Evolutionary conservation across 2,888 invertebrate genomes (phyloP), one percentile per base, ranked within the genome.

Genomic region (Lycaena phlaeas): DNA sequence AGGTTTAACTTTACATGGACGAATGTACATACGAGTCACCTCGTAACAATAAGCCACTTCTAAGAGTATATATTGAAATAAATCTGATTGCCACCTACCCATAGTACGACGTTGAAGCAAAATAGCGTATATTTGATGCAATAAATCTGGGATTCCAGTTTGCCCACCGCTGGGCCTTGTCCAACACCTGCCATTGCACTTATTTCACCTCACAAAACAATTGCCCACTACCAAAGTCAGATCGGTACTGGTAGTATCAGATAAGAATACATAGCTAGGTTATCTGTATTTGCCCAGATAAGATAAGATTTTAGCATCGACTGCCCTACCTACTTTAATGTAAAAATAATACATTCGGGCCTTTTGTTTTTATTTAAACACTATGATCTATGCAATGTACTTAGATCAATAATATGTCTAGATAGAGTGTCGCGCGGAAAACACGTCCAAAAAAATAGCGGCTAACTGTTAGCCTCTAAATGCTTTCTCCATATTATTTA

Each of bases 41-140:
- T n/a, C n/a, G n/a, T n/a, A n/a, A n/a, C n/a, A n/a, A n/a, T n/a
- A n/a, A n/a, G n/a, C n/a, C n/a, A n/a, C n/a, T n/a, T n/a, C n/a
- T n/a, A n/a, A n/a, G n/a, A n/a, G n/a, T n/a, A n/a, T n/a, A n/a
- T n/a, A n/a, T n/a, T n/a, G n/a, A n/a, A n/a, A n/a, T n/a, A n/a
- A n/a, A n/a, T n/a, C n/a, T n/a, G n/a, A n/a, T n/a, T n/a, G n/a
- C n/a, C 11, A 88, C 92, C 88, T 68, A 93, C 93, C 92, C 92
- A 92, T 57, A 91, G 75, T 38, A 94, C 86, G 38, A 92, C 88
- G 67, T 94, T 94, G 71, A 92, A 89, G 61, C 92, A 93, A 59
- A 94, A 90, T 49, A 95, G 77, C 34, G 91, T 90, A 72, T 93
- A 94, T 73, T 94, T 94, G 49, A 94, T 87, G 62, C 91, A 89